phyloP scores from a whole-genome alignment of 1,140 invertebrate genomes.

The Ylistrum balloti region DNA sequence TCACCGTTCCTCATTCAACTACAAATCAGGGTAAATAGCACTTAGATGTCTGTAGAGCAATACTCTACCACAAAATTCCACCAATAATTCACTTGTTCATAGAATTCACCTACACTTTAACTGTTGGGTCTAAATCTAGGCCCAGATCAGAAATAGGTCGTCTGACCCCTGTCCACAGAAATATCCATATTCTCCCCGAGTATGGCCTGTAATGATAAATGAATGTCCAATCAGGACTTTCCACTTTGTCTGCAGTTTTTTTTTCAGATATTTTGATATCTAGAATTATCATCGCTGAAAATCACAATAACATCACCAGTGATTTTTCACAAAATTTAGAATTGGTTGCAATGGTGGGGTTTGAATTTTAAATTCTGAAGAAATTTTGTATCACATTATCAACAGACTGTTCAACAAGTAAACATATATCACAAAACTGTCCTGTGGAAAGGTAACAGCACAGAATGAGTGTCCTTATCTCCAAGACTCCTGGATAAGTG shows the following conservation, averaged over 20 bases:
- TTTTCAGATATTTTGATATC: neutral
- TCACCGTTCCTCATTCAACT: conserved; percentile 16
- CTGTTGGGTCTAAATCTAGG: too few relatives aligned
- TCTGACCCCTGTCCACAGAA: too few relatives aligned
- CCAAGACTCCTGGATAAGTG: too few relatives aligned
- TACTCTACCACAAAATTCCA: too few relatives aligned
- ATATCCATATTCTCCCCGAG: too few relatives aligned
- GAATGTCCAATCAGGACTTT: neutral
- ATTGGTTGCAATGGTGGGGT: conserved; percentile 16
- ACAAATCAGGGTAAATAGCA: conserved; percentile 1
- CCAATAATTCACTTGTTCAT: too few relatives aligned
- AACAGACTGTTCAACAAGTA: neutral
- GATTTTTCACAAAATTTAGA: neutral
- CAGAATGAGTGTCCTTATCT: too few relatives aligned
- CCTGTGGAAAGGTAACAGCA: neutral
- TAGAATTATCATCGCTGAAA: neutral
- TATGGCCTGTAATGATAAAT: neutral
- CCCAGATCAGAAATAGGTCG: too few relatives aligned
- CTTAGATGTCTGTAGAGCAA: neutral
- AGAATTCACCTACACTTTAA: too few relatives aligned
- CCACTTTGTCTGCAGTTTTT: neutral
- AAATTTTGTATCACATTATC: neutral
- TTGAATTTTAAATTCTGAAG: conserved; percentile 9
- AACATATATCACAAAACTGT: conserved; percentile 8
- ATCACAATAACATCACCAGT: neutral